Evolutionary conservation across 2,113 vertebrate genomes (phyloP), one percentile per base, ranked within the genome.

Genomic region (Misgurnus anguillicaudatus): DNA sequence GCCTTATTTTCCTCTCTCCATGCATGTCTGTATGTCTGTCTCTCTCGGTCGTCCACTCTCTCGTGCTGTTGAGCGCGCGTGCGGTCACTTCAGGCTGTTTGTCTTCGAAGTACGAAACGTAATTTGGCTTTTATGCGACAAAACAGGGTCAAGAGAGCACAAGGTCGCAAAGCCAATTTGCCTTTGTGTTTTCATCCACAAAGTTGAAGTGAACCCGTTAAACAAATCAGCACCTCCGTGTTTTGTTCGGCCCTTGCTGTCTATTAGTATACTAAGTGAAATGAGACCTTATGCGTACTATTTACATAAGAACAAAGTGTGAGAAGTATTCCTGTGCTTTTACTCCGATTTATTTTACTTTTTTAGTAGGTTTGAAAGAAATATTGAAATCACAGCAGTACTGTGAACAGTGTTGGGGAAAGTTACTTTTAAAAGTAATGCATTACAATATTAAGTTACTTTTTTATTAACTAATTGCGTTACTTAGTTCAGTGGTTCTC

Each of bases 31-130:
- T 58, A 17, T 13, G 16, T 66, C 51, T 6, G 17, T 21, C 66
- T 0, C 1, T 64, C 24, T 39, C 45, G 24, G 4, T 31, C 38
- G 17, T 19, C 14, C 14, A 60, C 62, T 2, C 61, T 51, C 73
- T 60, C 31, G 14, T 60, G 8, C 53, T 17, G 11, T 60, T 16
- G 8, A 24, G n/a, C 11, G 3, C 7, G n/a, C 3, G 41, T 51
- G 75, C 48, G 42, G 51, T 75, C 70, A 61, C 65, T 53, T 45
- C 24, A 60, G n/a, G 38, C 78, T 76, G 75, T 42, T 58, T 42
- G 66, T 78, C 65, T 72, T 51, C 75, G 73, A 66, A 47, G 74
- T 80, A 72, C 58, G 45, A 82, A 84, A 84, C 81, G 83, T 72
- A 80, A 79, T 84, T 67, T 82, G 58, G 47, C 61, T 68, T 75